Evolutionary conservation across 2,113 vertebrate species (phyloP), one percentile per base, ranked within the genome.

Genomic region (Ciconia boyciana): DNA sequence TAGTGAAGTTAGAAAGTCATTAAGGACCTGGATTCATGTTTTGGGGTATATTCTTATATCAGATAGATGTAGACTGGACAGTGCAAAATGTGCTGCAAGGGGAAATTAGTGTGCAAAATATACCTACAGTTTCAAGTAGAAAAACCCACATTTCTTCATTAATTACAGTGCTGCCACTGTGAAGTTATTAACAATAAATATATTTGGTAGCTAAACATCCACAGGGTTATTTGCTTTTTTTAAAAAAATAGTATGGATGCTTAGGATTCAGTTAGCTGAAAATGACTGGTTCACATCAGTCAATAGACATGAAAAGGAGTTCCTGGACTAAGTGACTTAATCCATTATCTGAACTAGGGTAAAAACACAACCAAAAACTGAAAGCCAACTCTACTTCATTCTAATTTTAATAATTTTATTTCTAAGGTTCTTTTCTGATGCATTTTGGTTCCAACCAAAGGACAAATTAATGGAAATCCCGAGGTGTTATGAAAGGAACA

Each of bases 261-360:
- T 93, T 87, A 83, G 52, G 79, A 74, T 49, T 94, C 66, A 89
- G 28, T 78, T 92, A 84, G 69, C 28, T 95, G 57, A 96, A 96
- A 97, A 92, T 84, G 21, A n/a, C 41, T 92, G n/a, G 60, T 78
- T 68, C 28, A 15, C 52, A 25, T 91, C 13, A 58, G 41, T 76
- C 79, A 94, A 58, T 24, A 87, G 16, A 87, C 43, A n/a, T 32
- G 18, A 91, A 69, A 78, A 76, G 79, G 7, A 78, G 10, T 8
- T 96, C 41, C 49, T 88, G 34, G 41, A 77, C 32, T 83, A 77
- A 83, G 66, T n/a, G 36, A 49, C 44, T 95, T 83, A 31, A 24
- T 52, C 43, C 7, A 3, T 80, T 86, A 20, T 11, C 41, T 87
- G 48, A 77, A 77, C 48, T 17, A 70, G 6, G 11, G 31, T 61